phyloP scores from a whole-genome alignment of 2,888 invertebrate genomes.

The Drosophila kambysellisi region DNA sequence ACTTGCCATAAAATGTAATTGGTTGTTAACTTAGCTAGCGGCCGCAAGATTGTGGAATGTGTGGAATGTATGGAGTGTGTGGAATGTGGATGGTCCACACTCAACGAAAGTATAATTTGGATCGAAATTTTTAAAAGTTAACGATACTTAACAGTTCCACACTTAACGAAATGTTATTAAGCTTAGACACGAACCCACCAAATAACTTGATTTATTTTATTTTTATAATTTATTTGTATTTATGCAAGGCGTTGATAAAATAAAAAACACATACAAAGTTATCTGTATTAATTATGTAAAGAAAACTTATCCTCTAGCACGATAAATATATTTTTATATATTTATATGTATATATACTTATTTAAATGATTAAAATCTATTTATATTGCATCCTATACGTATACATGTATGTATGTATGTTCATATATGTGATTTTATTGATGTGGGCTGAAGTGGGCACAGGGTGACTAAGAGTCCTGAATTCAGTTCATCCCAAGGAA shows the following conservation, averaged over 20 bases:
- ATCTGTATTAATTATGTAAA: background rate
- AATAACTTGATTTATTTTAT: background rate
- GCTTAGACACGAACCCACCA: background rate
- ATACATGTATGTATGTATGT: background rate
- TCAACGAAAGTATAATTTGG: background rate
- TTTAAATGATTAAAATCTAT: background rate
- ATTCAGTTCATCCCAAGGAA: background rate
- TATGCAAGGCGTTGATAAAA: background rate
- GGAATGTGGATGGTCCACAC: background rate
- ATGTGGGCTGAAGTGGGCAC: background rate
- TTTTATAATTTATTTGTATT: background rate
- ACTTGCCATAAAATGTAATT: constrained; percentile 27
- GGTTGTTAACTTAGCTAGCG: constrained; percentile 10
- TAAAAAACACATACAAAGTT: background rate
- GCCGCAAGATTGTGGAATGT: background rate
- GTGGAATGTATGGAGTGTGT: no score
- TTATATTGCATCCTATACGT: background rate
- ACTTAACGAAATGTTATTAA: constrained; percentile 15
- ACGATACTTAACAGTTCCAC: constrained; percentile 34
- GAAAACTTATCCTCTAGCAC: background rate
- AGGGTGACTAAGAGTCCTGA: background rate
- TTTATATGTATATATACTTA: background rate
- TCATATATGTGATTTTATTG: background rate
- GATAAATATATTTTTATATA: background rate
- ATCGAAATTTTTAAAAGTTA: constrained; percentile 5